Evolutionary conservation across 2,888 invertebrate species (phyloP), one percentile per base, ranked within the genome.

Genomic region (Halictus quadricinctus): DNA sequence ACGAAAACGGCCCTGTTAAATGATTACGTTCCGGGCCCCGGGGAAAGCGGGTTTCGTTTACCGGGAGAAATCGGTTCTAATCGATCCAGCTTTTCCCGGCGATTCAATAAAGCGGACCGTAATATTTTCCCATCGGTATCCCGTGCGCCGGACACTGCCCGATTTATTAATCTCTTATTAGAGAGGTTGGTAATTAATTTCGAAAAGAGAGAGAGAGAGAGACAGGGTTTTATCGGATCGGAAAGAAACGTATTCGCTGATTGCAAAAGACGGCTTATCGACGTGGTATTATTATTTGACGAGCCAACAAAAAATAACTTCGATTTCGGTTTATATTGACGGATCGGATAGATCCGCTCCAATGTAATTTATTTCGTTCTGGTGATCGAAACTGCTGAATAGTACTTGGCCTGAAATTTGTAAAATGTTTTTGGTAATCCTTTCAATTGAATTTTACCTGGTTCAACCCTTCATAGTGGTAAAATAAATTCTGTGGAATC

Each of bases 1-100:
- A 76, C 80, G 78, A 83, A 83, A 70, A 21, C 75, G n/a, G 18
- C 25, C 69, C 36, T 21, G 36, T 79, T 81, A 80, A 81, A 43
- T 76, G 88, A 87, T 85, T 73, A 73, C 48, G 46, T 5, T 15
- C 29, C 10, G n/a, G 8, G 8, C 13, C 21, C 15, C n/a, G 25
- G 73, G 5, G 73, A 60, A 29, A 64, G 7, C 60, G 60, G 6
- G 29, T 64, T 64, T 29, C 60, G 60, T 64, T 64, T 6, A 25
- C 21, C 15, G 36, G 41, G 73, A 3, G 73, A 70, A 66, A 66
- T 66, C 66, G 46, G 46, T 21, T 8, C 29, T 80, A 46, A 80
- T 74, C 21, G 58, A 54, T 81, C 48, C 64, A 36, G 21, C 60
- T 74, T 60, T 48, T 10, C 25, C 46, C 46, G 69, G 15, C 54